These are phyloP conservation scores for Corythoichthys intestinalis DNA, from an alignment of 2,113 vertebrate genomes.

Conservation along the genomic window DNA sequence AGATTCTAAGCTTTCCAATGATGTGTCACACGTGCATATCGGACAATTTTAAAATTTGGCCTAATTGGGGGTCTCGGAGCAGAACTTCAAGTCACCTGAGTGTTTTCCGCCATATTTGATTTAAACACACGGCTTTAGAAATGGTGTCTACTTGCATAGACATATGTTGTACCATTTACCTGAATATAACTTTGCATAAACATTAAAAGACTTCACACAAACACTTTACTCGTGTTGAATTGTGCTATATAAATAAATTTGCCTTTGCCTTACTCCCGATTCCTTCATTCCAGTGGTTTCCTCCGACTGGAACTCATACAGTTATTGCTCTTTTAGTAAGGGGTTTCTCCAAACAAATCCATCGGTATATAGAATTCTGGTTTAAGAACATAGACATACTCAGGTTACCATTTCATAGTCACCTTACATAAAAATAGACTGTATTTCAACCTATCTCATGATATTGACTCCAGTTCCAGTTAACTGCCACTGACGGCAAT, in stretches of 20 bases:
- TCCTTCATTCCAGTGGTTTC: background rate
- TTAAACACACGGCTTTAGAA: background rate
- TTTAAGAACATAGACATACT: background rate
- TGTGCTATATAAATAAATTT: too few relatives aligned
- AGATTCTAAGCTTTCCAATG: too few relatives aligned
- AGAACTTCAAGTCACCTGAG: background rate
- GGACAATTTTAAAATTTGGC: too few relatives aligned
- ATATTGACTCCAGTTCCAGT: too few relatives aligned
- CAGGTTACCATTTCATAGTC: background rate
- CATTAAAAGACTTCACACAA: too few relatives aligned
- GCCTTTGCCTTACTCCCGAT: background rate
- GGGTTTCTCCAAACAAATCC: background rate
- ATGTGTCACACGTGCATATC: too few relatives aligned
- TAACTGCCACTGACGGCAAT: too few relatives aligned
- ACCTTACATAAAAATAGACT: background rate
- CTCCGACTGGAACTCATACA: background rate
- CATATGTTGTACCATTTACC: background rate
- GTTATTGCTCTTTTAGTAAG: background rate
- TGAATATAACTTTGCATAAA: background rate
- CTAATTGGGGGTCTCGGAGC: too few relatives aligned
- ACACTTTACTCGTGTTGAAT: too few relatives aligned
- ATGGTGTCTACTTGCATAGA: background rate
- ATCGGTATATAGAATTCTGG: background rate
- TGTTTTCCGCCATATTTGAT: background rate
- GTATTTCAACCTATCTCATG: too few relatives aligned